phyloP scores from a whole-genome alignment of 2,888 invertebrate genomes.

The Synanthedon formicaeformis region DNA sequence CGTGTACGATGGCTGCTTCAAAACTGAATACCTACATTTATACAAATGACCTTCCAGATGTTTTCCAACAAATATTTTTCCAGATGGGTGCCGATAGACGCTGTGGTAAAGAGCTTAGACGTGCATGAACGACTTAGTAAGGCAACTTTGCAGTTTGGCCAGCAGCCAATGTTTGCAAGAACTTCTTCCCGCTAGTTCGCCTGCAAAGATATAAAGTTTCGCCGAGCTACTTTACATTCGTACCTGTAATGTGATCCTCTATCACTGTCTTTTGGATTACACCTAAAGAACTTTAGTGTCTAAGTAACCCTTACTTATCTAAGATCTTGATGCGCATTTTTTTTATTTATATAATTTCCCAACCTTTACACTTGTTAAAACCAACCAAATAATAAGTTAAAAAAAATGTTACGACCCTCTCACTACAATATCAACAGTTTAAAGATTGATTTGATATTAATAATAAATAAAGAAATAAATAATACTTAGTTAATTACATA shows the following conservation, averaged over 20 bases:
- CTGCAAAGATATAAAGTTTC: constrained; percentile 36
- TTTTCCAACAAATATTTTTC: not conserved
- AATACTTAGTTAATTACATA: too few relatives aligned
- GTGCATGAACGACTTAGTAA: constrained; percentile 31
- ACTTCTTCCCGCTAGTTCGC: constrained; percentile 22
- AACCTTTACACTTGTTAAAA: too few relatives aligned
- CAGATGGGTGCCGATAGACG: not conserved
- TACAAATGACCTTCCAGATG: too few relatives aligned
- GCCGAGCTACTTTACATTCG: constrained; percentile 28
- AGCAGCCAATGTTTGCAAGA: constrained; percentile 45
- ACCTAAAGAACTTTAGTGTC: not conserved
- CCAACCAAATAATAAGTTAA: too few relatives aligned
- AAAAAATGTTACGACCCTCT: too few relatives aligned
- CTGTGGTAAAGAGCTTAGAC: constrained; percentile 32
- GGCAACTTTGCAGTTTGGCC: constrained; percentile 40
- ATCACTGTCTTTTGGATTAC: constrained; percentile 5
- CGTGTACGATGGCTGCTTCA: too few relatives aligned
- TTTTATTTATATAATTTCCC: too few relatives aligned
- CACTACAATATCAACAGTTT: too few relatives aligned
- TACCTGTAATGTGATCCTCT: constrained; percentile 16
- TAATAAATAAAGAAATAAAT: too few relatives aligned
- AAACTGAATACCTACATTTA: too few relatives aligned
- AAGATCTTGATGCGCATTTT: too few relatives aligned
- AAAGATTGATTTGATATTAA: too few relatives aligned
- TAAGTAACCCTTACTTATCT: not conserved